A percentile compares a stretch with the other conserved stretches of the same genome.
Conservation (phyloP, 2,113 vertebrate species). For the Neoarius graeffei region DNA sequence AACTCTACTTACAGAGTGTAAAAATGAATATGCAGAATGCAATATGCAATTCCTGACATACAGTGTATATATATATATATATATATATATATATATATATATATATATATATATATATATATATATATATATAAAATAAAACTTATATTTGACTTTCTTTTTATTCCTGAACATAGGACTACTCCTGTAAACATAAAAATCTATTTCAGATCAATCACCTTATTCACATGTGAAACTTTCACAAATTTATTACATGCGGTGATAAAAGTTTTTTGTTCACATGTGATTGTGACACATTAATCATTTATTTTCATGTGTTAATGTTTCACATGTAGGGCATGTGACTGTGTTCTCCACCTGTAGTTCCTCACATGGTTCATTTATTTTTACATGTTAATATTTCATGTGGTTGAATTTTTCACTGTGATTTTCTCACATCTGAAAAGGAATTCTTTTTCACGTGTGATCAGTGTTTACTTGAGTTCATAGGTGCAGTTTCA, state of each 20-base stretch:
- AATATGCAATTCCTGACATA: not conserved
- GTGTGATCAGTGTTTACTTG: not conserved
- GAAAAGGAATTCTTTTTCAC: not conserved
- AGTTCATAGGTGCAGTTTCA: not conserved
- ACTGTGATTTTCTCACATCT: not conserved
- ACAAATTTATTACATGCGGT: too few relatives aligned
- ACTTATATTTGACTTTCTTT: not conserved
- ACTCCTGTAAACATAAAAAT: not conserved
- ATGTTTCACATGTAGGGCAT: not conserved
- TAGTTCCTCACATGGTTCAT: not conserved
- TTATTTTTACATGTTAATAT: not conserved
- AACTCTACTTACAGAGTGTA: not conserved
- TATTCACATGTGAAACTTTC: not conserved
- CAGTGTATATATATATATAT: not conserved
- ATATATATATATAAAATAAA: not conserved
- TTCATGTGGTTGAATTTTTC: not conserved
- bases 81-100: not conserved
- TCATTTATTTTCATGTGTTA: not conserved
- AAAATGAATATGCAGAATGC: not conserved
- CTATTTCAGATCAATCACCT: not conserved
- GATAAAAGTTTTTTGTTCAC: too few relatives aligned
- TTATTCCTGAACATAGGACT: not conserved
- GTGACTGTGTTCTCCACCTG: not conserved
- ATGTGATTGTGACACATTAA: not conserved
- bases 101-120: not conserved